These are phyloP conservation scores for Chamaea fasciata DNA, from an alignment of 2,113 vertebrate genomes.

Conservation along the genomic window DNA sequence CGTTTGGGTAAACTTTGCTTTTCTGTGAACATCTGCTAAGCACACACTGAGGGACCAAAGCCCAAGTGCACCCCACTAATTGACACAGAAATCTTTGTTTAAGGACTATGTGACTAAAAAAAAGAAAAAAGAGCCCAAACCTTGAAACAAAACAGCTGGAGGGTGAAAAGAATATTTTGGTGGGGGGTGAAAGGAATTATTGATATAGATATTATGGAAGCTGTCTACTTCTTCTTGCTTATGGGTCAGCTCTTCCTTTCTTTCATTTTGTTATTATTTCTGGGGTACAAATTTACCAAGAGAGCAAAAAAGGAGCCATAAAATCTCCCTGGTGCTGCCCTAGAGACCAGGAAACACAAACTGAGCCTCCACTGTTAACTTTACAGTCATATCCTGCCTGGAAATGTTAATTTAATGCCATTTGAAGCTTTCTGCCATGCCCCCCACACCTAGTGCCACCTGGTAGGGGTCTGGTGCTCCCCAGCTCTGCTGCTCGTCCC, in stretches of 20 bases:
- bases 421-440: accelerated
- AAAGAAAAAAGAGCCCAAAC: not conserved
- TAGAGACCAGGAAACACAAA: not conserved
- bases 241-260: not conserved
- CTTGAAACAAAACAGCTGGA: not conserved
- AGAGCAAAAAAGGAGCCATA: accelerated
- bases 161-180: not conserved
- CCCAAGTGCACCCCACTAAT: constrained; percentile 1
- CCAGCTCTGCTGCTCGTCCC: not conserved
- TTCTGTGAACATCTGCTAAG: constrained; percentile 67
- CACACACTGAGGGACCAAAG: constrained; percentile 42
- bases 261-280: not conserved
- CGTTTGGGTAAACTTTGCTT: constrained; percentile 72
- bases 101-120: not conserved
- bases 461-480: accelerated
- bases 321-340: accelerated
- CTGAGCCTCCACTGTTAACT: accelerated
- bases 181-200: not conserved
- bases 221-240: not conserved
- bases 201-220: not conserved
- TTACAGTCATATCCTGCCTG: accelerated
- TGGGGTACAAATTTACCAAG: accelerated
- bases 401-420: not conserved
- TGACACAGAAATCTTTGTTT: constrained; percentile 24
- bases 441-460: accelerated